A percentile compares a stretch with the other conserved stretches of the same genome.
These are phyloP conservation scores for Molorchus minor DNA, from an alignment of 2,888 invertebrate species.

Conservation along the genomic window DNA sequence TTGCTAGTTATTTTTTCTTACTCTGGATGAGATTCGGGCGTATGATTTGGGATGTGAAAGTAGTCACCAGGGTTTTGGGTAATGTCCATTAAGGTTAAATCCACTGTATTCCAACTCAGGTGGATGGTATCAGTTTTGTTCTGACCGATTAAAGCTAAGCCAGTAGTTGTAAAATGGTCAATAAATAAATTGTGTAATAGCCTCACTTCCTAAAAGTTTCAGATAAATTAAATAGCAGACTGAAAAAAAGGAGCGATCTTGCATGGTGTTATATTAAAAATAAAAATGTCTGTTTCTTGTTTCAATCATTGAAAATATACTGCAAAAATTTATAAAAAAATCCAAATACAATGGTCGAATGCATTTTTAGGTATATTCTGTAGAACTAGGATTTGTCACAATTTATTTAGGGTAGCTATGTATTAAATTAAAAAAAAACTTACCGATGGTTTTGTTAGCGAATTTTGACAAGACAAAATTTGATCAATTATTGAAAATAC, in stretches of 20 bases:
- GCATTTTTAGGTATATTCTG: too few species aligned
- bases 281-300: too few species aligned
- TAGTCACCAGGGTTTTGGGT: constrained; percentile 26
- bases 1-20: neutral
- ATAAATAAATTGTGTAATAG: constrained; percentile 46
- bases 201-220: constrained; percentile 50
- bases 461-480: constrained; percentile 72
- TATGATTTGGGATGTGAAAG: constrained; percentile 33
- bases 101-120: constrained; percentile 40
- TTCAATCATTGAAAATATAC: too few species aligned
- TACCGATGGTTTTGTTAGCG: constrained; percentile 79
- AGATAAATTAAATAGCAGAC: too few species aligned
- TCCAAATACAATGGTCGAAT: too few species aligned
- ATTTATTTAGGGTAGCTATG: too few species aligned
- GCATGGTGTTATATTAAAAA: too few species aligned
- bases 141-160: constrained; percentile 29
- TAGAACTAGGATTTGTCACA: too few species aligned
- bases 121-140: constrained; percentile 34
- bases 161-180: constrained; percentile 41
- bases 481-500: constrained; percentile 72
- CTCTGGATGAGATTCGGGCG: constrained; percentile 10
- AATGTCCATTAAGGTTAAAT: constrained; percentile 39
- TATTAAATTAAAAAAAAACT: too few species aligned
- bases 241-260: too few species aligned
- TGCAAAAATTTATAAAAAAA: too few species aligned